phyloP scores from a whole-genome alignment of 2,888 invertebrate species.

The Didymodactylos carnosus region DNA sequence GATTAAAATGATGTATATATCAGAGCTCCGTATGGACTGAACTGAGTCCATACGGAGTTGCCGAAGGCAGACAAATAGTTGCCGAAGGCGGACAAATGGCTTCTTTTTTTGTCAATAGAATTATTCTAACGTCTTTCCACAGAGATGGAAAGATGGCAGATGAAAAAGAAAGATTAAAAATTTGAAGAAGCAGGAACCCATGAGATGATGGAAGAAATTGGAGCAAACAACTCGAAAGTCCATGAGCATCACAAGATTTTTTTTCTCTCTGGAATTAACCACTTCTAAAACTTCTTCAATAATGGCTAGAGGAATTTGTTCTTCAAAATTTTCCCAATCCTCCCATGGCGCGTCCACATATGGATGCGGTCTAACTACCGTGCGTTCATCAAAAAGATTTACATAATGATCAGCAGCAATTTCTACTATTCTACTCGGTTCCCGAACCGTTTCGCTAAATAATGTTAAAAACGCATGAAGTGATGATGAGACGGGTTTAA shows the following conservation, averaged over 20 bases:
- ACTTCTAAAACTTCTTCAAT: not conserved
- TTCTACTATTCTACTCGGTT: not conserved
- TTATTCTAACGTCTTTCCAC: not conserved
- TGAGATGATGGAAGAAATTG: too few relatives aligned
- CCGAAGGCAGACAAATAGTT: too few relatives aligned
- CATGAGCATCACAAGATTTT: too few relatives aligned
- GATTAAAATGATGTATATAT: too few relatives aligned
- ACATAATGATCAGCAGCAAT: not conserved
- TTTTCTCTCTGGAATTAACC: too few relatives aligned
- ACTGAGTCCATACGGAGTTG: too few relatives aligned
- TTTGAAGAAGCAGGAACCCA: not conserved
- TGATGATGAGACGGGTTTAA: too few relatives aligned
- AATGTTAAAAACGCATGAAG: too few relatives aligned
- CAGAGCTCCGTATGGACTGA: too few relatives aligned
- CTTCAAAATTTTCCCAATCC: not conserved
- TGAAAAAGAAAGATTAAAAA: not conserved
- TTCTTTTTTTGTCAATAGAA: not conserved
- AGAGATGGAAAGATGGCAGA: not conserved
- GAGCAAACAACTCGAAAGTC: too few relatives aligned
- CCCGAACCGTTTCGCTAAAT: not conserved
- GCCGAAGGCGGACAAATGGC: not conserved
- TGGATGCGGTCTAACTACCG: not conserved
- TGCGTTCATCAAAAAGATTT: not conserved
- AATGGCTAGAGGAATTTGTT: not conserved
- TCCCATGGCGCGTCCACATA: not conserved